phyloP scores from a whole-genome alignment of 2,113 vertebrate species.

The Corythornis madagascariensis region DNA sequence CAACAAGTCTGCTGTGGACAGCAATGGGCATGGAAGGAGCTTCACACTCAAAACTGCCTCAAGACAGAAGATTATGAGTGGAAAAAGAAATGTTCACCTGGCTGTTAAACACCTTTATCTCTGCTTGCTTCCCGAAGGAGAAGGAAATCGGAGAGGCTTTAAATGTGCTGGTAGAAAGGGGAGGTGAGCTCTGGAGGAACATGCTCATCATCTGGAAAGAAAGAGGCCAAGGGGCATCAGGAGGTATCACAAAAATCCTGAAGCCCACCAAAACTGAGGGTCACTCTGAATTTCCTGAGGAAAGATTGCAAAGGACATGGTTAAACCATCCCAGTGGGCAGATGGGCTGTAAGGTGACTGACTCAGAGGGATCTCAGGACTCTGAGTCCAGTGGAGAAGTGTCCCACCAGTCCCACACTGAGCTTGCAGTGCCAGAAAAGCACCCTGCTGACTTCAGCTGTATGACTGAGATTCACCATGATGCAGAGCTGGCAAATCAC shows the following conservation, averaged over 20 bases:
- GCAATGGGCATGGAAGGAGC: neutral
- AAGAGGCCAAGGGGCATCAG: neutral
- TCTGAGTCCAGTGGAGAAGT: rapidly evolving
- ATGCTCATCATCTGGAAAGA: neutral
- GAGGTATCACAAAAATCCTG: neutral
- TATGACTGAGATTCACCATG: rapidly evolving
- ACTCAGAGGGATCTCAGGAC: too few species aligned
- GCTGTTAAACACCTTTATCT: neutral
- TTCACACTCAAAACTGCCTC: neutral
- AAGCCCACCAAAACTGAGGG: neutral
- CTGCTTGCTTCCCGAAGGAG: neutral
- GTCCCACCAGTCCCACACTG: rapidly evolving
- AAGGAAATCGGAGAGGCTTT: neutral
- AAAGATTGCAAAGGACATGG: neutral
- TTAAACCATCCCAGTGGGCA: neutral
- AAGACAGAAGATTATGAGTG: neutral
- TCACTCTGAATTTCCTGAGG: neutral
- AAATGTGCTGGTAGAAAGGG: neutral
- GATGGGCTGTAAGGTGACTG: neutral
- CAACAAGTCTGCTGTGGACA: neutral
- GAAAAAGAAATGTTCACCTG: neutral
- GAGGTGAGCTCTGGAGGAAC: neutral
- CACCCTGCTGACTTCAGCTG: neutral
- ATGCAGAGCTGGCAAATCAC: neutral
- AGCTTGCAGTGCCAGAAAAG: neutral